Conservation (phyloP, 2,113 vertebrate genomes). For the Dermatemys mawii region DNA sequence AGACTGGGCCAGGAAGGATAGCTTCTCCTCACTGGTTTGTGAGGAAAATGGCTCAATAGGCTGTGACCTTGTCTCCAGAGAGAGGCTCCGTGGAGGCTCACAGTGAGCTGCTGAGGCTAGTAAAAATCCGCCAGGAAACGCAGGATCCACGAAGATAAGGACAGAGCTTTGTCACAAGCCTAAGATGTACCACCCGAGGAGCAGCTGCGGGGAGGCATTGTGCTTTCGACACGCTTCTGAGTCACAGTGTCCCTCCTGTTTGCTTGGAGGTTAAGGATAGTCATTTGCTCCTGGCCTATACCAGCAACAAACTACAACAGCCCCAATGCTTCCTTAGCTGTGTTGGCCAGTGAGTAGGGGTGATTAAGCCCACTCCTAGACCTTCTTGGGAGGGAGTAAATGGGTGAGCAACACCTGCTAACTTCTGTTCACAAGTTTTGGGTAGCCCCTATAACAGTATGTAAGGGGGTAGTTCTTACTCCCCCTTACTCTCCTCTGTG, state of each 20-base stretch:
- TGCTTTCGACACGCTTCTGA: not conserved
- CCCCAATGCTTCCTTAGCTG: not conserved
- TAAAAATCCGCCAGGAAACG: no score
- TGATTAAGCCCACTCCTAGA: not conserved
- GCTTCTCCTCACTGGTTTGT: no score
- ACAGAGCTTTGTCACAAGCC: no score
- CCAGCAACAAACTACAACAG: not conserved
- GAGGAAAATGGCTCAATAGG: no score
- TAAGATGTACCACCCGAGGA: not conserved
- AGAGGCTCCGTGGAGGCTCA: no score
- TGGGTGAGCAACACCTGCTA: not conserved
- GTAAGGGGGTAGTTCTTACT: not conserved
- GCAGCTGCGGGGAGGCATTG: not conserved
- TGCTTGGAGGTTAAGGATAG: not conserved
- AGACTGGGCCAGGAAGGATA: no score
- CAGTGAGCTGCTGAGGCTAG: no score
- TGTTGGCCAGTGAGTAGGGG: not conserved
- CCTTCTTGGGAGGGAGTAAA: not conserved
- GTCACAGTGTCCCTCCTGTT: not conserved
- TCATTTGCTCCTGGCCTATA: not conserved
- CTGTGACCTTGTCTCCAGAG: no score
- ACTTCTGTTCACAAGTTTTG: not conserved
- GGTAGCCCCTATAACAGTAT: not conserved
- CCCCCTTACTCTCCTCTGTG: not conserved
- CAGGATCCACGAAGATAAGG: no score